Evolutionary conservation across 2,113 vertebrate genomes (phyloP).

Genomic region (Gambusia holbrooki): DNA sequence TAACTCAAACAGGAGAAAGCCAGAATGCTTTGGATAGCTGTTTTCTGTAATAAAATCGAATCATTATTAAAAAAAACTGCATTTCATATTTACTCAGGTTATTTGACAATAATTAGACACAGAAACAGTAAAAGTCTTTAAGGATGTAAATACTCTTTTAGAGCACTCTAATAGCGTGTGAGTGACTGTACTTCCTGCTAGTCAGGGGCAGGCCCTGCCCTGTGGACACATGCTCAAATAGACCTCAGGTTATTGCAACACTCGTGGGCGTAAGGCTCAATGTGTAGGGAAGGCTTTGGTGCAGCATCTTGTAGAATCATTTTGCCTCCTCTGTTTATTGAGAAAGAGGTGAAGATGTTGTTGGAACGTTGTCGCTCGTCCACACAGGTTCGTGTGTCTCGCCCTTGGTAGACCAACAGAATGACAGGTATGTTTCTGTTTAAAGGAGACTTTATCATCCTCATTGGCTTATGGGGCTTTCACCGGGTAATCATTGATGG

Average conservation of each 20-base stretch:
- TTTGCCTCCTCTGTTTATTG: background rate
- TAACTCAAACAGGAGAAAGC: background rate
- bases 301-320: constrained; percentile 26
- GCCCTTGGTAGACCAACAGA: constrained; percentile 34
- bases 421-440: constrained; percentile 56
- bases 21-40: background rate
- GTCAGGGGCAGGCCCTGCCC: constrained; percentile 52
- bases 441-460: constrained; percentile 22
- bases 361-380: constrained; percentile 1
- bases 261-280: constrained; percentile 47
- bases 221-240: constrained; percentile 53
- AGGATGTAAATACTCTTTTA: background rate
- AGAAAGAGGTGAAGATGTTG: constrained; percentile 14
- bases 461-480: background rate
- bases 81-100: background rate
- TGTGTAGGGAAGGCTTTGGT: constrained; percentile 32
- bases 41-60: background rate
- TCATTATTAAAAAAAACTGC: background rate
- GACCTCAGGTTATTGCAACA: constrained; percentile 63
- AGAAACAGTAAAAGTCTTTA: background rate
- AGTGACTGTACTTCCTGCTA: constrained; percentile 59
- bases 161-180: background rate
- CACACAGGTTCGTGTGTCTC: background rate
- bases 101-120: background rate
- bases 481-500: constrained; percentile 56